Evolutionary conservation across 2,888 invertebrate species (phyloP), one percentile per base, ranked within the genome.

Genomic region (Polia nebulosa): DNA sequence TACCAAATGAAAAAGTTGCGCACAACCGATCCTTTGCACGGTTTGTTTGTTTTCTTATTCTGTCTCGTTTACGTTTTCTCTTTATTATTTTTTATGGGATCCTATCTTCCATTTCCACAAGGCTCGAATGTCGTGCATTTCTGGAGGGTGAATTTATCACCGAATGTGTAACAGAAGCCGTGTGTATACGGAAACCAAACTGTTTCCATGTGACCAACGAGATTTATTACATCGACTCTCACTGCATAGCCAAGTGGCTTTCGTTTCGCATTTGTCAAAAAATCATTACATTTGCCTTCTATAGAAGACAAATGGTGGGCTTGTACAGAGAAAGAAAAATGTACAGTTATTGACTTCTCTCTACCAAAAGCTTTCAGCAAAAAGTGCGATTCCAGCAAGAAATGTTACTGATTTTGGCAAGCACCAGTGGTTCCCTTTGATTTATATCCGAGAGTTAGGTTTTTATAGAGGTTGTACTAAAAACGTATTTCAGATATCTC

Each of bases 1-100:
- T 93, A 81, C 87, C 89, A 87, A 80, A 81, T 80, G 91, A 90
- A 91, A 91, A 92, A 92, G 87, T 90, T 90, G 78, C 67, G 78
- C 83, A 76, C 80, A 79, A 72, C 82, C 84, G 79, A 84, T 86
- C 83, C 79, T 60, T 78, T 73, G 72, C 80, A 85, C 78, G 84
- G 72, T 71, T 84, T 83, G 64, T 70, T 83, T 81, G 58, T 72
- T 76, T 78, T 79, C 80, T 82, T 69, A 72, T 86, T 83, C 76
- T 80, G 82, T 85, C 81, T 81, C 81, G 74, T 85, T 85, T 80
- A 83, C 78, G 76, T 82, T 82, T 79, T 70, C 77, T 83, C 85
- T 89, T 88, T 89, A 88, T 90, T 89, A 87, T 88, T 89, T 92
- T 91, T 88, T 88, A 90, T 87, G 78, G 86, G 78, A 74, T 80